Percentiles rank a stretch among this genome's conserved stretches.
phyloP scores from a whole-genome alignment of 2,888 invertebrate species.

The Phymatocera aterrima region DNA sequence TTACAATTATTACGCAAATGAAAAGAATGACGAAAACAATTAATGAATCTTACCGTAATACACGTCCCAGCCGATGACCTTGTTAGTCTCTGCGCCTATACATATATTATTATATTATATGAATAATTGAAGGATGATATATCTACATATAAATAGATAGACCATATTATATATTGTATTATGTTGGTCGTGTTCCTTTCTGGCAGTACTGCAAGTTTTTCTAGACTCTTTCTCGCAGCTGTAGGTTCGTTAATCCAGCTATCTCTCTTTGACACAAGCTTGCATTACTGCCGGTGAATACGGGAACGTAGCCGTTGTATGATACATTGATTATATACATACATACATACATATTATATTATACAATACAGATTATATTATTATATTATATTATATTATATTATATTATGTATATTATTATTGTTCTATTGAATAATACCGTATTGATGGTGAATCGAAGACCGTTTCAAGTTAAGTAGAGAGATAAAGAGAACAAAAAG shows the following conservation, averaged over 20 bases:
- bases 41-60: not conserved
- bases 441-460: not conserved
- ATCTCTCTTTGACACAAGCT: too few relatives aligned
- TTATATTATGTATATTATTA: conserved; percentile 51
- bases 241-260: too few relatives aligned
- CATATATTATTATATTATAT: conserved; percentile 47
- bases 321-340: conserved; percentile 55
- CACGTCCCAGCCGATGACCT: conserved; percentile 60
- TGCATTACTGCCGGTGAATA: too few relatives aligned
- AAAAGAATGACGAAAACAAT: too few relatives aligned
- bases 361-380: conserved; percentile 51
- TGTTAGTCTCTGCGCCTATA: conserved; percentile 66
- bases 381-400: conserved; percentile 54
- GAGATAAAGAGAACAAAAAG: too few relatives aligned
- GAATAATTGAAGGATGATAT: not conserved
- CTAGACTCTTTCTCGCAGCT: too few relatives aligned
- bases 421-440: conserved; percentile 33
- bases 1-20: not conserved
- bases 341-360: conserved; percentile 57
- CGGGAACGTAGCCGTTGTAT: conserved; percentile 53
- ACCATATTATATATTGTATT: conserved; percentile 68
- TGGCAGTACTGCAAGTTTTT: too few relatives aligned
- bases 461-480: conserved; percentile 1
- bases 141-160: conserved; percentile 63
- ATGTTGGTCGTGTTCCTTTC: too few relatives aligned